Evolutionary conservation across 2,113 vertebrate species (phyloP).

Genomic region (Prinia subflava): DNA sequence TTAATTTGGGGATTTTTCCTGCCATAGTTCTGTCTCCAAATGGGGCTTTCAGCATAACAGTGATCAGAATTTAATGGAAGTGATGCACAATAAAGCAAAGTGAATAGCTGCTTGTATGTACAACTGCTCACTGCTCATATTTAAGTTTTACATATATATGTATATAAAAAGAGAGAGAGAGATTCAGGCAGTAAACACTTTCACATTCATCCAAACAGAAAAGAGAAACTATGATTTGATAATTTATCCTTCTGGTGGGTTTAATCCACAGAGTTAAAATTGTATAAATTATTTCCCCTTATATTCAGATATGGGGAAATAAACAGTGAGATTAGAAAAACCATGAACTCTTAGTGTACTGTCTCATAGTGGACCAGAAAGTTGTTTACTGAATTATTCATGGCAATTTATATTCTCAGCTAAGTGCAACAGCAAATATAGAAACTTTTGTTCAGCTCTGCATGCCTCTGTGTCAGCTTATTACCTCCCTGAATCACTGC

Average conservation of each 20-base stretch:
- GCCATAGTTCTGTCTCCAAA: background rate
- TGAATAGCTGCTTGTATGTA: background rate
- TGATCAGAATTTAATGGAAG: background rate
- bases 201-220: background rate
- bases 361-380: background rate
- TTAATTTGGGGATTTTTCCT: rapidly evolving
- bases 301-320: background rate
- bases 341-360: background rate
- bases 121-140: background rate
- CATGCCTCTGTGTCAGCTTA: background rate
- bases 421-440: background rate
- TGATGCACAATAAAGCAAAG: background rate
- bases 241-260: background rate
- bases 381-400: background rate
- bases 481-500: background rate
- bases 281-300: background rate
- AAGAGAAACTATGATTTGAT: background rate
- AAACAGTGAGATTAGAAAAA: background rate
- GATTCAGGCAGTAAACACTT: background rate
- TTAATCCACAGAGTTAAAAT: background rate
- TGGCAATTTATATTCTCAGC: background rate
- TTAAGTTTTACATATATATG: background rate
- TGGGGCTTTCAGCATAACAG: background rate
- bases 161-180: background rate
- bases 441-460: background rate